phyloP scores from a whole-genome alignment of 2,113 vertebrate species.

The Pseudolaguvia tuberculata region DNA sequence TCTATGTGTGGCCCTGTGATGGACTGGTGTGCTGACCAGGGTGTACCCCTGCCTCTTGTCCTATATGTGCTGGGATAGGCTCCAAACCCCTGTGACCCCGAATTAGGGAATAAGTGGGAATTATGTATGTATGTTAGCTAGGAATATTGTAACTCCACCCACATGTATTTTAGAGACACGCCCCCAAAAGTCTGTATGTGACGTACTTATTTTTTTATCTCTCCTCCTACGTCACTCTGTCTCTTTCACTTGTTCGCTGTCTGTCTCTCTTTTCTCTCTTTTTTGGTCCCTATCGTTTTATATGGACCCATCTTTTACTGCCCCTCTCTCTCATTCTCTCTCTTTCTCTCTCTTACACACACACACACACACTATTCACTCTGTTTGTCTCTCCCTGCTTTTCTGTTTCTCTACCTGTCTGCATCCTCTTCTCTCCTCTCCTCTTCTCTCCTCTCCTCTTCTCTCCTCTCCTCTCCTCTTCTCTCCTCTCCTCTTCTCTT shows the following conservation, averaged over 20 bases:
- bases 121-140: conserved; percentile 18
- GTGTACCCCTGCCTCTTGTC: no score
- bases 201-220: no score
- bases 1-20: no score
- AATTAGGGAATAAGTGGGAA: no score
- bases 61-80: no score
- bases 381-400: neutral
- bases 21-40: no score
- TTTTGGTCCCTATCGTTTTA: neutral
- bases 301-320: no score
- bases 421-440: neutral
- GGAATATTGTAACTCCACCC: neutral
- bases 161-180: neutral
- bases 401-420: neutral
- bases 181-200: neutral
- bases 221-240: no score
- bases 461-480: neutral
- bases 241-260: neutral
- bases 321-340: neutral
- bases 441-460: neutral
- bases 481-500: neutral
- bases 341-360: neutral
- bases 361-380: no score
- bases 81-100: no score
- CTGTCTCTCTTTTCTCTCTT: neutral